These are phyloP conservation scores for Listronotus bonariensis DNA, from an alignment of 1,140 invertebrate species.

Conservation along the genomic window DNA sequence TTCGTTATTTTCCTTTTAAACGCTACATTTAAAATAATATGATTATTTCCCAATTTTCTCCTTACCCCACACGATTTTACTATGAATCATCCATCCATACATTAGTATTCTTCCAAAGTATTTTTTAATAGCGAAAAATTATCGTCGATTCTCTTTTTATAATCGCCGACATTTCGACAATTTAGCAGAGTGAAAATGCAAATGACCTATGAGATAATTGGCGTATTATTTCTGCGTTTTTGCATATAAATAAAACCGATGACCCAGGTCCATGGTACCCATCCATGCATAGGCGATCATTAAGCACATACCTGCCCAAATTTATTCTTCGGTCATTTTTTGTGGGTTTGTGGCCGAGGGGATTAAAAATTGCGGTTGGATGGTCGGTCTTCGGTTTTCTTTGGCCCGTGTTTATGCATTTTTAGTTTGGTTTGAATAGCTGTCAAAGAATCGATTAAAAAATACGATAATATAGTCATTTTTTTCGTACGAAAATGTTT, in stretches of 20 bases:
- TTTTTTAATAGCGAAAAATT: conserved; percentile 13
- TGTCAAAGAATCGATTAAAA: too few species aligned
- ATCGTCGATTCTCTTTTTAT: background rate
- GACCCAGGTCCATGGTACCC: background rate
- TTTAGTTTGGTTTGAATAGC: too few species aligned
- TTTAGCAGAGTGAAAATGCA: conserved; percentile 4
- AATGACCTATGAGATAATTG: conserved; percentile 11
- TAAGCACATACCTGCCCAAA: conserved; percentile 17
- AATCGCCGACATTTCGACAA: background rate
- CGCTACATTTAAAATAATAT: too few species aligned
- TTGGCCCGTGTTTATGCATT: too few species aligned
- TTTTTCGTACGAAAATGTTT: too few species aligned
- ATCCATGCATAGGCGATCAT: background rate
- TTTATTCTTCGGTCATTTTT: conserved; percentile 20
- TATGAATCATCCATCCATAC: too few species aligned
- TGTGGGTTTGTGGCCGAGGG: conserved; percentile 12
- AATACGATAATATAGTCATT: too few species aligned
- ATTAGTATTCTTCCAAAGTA: conserved; percentile 7
- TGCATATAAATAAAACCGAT: conserved; percentile 16
- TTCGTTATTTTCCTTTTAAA: too few species aligned
- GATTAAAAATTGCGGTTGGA: conserved; percentile 17
- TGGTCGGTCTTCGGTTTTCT: background rate
- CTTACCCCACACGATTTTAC: too few species aligned
- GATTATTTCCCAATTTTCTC: too few species aligned
- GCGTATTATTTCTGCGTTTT: conserved; percentile 13